phyloP scores from a whole-genome alignment of 64 coral and sea anemone species.

The Catalaphyllia jardinei region DNA sequence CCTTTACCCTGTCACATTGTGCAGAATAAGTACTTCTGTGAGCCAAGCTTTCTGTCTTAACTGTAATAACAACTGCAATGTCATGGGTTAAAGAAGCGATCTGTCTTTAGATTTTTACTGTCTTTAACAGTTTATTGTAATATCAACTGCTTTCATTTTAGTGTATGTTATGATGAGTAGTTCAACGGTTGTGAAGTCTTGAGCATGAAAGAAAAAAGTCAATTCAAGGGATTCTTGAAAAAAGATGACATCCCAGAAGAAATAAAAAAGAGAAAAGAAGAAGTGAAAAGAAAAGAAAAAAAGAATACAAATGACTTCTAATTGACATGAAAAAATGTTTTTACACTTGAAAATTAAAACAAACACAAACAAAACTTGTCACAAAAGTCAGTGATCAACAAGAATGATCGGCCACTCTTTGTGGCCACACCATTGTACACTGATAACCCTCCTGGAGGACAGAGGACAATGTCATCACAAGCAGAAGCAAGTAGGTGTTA shows the following conservation, averaged over 20 bases:
- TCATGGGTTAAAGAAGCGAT: no score
- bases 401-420: background rate
- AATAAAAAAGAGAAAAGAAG: constrained; percentile 21
- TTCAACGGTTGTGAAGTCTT: background rate
- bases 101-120: constrained; percentile 11
- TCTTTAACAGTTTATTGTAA: background rate
- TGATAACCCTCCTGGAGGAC: no score
- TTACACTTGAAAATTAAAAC: constrained; percentile 18
- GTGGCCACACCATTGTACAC: background rate
- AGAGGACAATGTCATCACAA: no score
- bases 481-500: background rate
- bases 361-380: constrained; percentile 46
- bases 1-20: background rate
- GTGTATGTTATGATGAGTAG: background rate
- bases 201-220: background rate
- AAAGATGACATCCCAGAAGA: constrained; percentile 17
- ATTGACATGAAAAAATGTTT: constrained; percentile 36
- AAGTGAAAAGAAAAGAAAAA: constrained; percentile 13
- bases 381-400: constrained; percentile 65
- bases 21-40: constrained; percentile 9
- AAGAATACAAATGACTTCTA: constrained; percentile 17
- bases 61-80: no score
- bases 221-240: background rate
- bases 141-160: constrained; percentile 6
- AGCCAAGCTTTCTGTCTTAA: background rate